A percentile compares a stretch with the other conserved stretches of the same genome.
Evolutionary conservation across 2,797 vertebrate genomes (phyloP).

Genomic region (Bovichtus diacanthus): DNA sequence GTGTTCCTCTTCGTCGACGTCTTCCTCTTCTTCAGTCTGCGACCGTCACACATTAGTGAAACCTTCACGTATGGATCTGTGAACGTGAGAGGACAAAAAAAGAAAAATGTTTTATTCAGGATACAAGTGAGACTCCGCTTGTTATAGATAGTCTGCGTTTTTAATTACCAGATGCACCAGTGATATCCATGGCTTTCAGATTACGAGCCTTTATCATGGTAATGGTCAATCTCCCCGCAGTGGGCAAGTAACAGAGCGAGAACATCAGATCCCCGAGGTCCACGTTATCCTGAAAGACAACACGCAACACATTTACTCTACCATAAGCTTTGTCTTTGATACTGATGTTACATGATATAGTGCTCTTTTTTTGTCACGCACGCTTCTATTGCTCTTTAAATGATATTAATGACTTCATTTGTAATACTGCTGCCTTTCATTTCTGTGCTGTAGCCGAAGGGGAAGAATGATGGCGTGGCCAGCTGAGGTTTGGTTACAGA

Average conservation of each 20-base stretch:
- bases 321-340: not conserved
- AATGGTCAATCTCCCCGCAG: constrained; percentile 96
- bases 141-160: constrained; percentile 14
- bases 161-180: constrained; percentile 95
- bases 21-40: constrained; percentile 97
- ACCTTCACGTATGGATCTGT: constrained; percentile 99
- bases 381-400: not conserved
- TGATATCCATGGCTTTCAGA: constrained; percentile 99
- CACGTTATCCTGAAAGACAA: constrained; percentile 93
- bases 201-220: constrained; percentile 99
- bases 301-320: constrained; percentile 25
- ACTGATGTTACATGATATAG: not conserved
- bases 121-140: not conserved
- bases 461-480: constrained; percentile 1
- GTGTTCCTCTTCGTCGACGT: constrained; percentile 99
- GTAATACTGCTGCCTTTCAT: not conserved
- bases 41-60: constrained; percentile 97
- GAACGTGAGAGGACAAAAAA: constrained; percentile 29
- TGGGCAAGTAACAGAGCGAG: constrained; percentile 98
- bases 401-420: not conserved
- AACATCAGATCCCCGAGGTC: constrained; percentile 99
- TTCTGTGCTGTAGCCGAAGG: not conserved
- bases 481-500: constrained; percentile 27
- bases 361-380: not conserved
- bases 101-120: not conserved